Conservation (phyloP, 2,113 vertebrate species). For the Cyprinodon brontotheroides region DNA sequence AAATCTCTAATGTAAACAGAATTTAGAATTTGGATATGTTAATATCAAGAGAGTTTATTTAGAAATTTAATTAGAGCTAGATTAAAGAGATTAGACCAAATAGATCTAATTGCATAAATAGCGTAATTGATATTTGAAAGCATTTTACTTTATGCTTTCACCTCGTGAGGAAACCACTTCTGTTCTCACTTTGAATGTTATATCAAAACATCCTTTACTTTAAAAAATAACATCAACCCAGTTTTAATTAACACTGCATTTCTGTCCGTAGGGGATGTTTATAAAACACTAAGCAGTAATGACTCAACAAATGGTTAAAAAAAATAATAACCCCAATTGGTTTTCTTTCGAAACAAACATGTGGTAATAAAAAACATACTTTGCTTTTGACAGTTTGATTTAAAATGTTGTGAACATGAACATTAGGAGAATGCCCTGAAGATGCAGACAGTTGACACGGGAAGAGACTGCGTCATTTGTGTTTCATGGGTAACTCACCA, state of each 20-base stretch:
- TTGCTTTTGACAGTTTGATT: constrained; percentile 21
- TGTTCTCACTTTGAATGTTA: no score
- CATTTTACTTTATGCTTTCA: no score
- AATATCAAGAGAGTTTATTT: no score
- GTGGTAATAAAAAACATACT: background rate
- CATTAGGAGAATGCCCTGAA: constrained; percentile 13
- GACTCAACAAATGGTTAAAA: background rate
- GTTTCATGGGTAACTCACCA: constrained; percentile 63
- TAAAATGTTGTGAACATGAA: constrained; percentile 18
- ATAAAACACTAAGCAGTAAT: background rate
- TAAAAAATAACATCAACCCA: background rate
- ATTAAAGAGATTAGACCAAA: no score
- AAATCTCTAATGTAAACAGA: no score
- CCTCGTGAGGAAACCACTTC: no score
- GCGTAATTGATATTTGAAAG: no score
- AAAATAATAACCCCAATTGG: background rate
- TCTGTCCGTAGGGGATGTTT: background rate
- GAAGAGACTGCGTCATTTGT: constrained; percentile 20
- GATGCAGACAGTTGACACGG: constrained; percentile 1
- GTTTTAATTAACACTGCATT: background rate
- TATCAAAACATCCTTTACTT: background rate
- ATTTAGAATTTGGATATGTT: no score
- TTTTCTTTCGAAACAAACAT: background rate
- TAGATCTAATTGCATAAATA: no score
- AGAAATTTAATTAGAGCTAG: no score